Conservation (phyloP, 1,140 invertebrate species). For the Caerostris darwini region DNA sequence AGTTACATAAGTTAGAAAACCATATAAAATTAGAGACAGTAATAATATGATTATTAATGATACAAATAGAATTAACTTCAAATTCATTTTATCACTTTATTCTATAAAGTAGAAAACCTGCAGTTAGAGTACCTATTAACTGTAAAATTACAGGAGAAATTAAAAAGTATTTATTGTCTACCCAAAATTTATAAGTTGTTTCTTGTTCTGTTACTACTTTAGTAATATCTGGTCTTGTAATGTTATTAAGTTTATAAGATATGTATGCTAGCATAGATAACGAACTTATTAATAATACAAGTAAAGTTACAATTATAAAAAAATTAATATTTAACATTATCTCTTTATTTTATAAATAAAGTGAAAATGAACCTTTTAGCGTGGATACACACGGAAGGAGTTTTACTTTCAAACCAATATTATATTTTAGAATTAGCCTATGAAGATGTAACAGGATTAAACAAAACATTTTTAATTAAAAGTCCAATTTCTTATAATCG, state of each 20-base stretch:
- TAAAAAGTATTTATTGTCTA: background rate
- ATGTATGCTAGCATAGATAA: background rate
- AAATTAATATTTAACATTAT: background rate
- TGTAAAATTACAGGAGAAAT: background rate
- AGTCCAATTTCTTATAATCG: constrained; percentile 13
- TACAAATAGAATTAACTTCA: constrained; percentile 16
- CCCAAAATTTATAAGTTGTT: background rate
- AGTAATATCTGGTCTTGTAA: background rate
- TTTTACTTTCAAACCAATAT: background rate
- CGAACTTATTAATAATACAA: background rate
- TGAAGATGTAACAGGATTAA: background rate
- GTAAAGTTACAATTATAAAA: background rate
- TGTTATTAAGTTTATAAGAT: background rate
- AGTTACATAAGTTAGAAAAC: background rate
- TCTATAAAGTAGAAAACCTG: background rate
- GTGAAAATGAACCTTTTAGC: constrained; percentile 6
- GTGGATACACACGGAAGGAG: constrained; percentile 32
- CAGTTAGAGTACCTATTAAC: background rate
- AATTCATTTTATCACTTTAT: constrained; percentile 55
- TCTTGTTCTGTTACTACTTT: background rate
- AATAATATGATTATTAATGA: background rate
- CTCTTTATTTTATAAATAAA: background rate
- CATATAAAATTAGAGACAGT: background rate
- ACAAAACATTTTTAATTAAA: constrained; percentile 39
- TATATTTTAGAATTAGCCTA: constrained; percentile 44